Percentiles rank a stretch among this genome's conserved stretches.
phyloP scores from a whole-genome alignment of 2,113 vertebrate genomes.

The Brachyhypopomus occidentalis region DNA sequence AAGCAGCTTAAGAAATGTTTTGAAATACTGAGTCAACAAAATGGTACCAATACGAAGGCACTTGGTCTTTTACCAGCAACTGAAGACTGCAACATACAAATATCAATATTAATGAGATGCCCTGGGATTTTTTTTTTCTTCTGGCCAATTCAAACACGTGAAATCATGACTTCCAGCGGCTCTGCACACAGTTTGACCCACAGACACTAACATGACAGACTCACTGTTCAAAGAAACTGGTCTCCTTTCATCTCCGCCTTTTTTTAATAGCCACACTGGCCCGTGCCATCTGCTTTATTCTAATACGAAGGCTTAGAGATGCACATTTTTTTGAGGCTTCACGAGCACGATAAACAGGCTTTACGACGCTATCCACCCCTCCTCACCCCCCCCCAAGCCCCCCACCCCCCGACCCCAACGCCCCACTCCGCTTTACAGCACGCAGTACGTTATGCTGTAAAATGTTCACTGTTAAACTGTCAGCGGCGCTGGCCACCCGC shows the following conservation, averaged over 20 bases:
- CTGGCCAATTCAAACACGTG: slow-evolving; percentile 67
- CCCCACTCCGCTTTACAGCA: slow-evolving; percentile 67
- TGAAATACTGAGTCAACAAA: slow-evolving; percentile 1
- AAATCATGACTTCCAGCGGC: slow-evolving; percentile 71
- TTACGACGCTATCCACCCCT: slow-evolving; percentile 42
- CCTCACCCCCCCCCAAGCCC: too few species aligned
- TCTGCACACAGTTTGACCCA: slow-evolving; percentile 72
- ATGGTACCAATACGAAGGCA: neutral
- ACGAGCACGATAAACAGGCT: slow-evolving; percentile 60
- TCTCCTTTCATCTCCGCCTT: slow-evolving; percentile 75
- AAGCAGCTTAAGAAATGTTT: neutral
- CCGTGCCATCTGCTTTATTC: slow-evolving; percentile 77
- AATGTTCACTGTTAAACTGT: slow-evolving; percentile 78
- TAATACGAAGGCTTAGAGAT: slow-evolving; percentile 69
- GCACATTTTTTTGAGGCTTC: slow-evolving; percentile 67
- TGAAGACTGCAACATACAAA: slow-evolving; percentile 58
- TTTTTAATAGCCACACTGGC: slow-evolving; percentile 67
- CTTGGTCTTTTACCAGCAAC: slow-evolving; percentile 6
- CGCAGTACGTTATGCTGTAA: slow-evolving; percentile 67
- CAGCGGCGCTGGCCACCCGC: slow-evolving; percentile 66
- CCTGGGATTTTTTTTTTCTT: slow-evolving; percentile 59
- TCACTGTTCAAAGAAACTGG: slow-evolving; percentile 75
- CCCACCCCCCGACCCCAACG: too few species aligned
- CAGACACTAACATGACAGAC: slow-evolving; percentile 73
- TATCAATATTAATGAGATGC: slow-evolving; percentile 77